Conservation (phyloP, 2,797 vertebrate species). For the Aeoliscus strigatus region DNA sequence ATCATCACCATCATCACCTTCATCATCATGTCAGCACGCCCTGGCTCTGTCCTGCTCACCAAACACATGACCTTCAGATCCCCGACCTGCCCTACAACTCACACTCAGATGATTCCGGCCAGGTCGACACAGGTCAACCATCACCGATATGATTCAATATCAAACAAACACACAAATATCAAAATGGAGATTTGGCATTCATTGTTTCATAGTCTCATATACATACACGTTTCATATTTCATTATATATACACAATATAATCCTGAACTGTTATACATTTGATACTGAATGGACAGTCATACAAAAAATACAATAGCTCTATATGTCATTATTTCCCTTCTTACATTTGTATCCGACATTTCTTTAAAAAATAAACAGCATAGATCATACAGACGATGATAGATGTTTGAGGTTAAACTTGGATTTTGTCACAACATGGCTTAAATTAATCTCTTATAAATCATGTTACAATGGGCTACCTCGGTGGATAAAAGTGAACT, state of each 20-base stretch:
- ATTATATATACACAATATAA: conserved; percentile 59
- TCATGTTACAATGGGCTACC: conserved; percentile 75
- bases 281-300: conserved; percentile 56
- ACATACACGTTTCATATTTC: conserved; percentile 55
- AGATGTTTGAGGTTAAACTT: conserved; percentile 70
- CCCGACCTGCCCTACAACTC: conserved; percentile 16
- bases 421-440: conserved; percentile 74
- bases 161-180: conserved; percentile 49
- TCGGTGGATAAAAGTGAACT: conserved; percentile 76
- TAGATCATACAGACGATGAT: conserved; percentile 50
- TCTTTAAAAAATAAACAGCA: conserved; percentile 60
- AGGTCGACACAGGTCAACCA: too few relatives aligned
- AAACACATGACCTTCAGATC: conserved; percentile 22
- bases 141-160: conserved; percentile 1
- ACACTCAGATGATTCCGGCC: too few relatives aligned
- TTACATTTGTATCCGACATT: conserved; percentile 42
- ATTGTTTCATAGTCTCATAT: conserved; percentile 65
- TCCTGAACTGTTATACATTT: conserved; percentile 57
- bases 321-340: conserved; percentile 46
- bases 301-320: conserved; percentile 71
- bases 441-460: conserved; percentile 77
- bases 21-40: conserved; percentile 24
- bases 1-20: conserved; percentile 62
- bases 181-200: conserved; percentile 70
- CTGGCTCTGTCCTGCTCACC: conserved; percentile 41